Percentiles rank a stretch among this genome's conserved stretches.
Evolutionary conservation across 53 echinoderm and acorn worm species (phyloP).

Genomic region (Paracentrotus lividus): DNA sequence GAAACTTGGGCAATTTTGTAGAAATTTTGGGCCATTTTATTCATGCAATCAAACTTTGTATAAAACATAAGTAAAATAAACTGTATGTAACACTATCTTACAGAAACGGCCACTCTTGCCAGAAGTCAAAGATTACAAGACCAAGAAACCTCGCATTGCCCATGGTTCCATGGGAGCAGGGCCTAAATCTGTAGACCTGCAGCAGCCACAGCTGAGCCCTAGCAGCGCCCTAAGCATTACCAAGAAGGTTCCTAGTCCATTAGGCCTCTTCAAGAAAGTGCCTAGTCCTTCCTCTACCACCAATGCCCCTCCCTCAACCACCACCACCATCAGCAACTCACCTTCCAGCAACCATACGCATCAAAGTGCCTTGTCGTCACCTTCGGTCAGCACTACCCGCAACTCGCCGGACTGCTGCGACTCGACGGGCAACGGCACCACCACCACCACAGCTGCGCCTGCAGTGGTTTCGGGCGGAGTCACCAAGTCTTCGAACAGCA

Average conservation of each 20-base stretch:
- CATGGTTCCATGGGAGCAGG: constrained; percentile 74
- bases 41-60: neutral
- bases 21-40: neutral
- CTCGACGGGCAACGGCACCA: constrained; percentile 51
- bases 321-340: constrained; percentile 59
- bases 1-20: no score
- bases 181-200: constrained; percentile 45
- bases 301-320: constrained; percentile 76
- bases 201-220: constrained; percentile 58
- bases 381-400: constrained; percentile 91
- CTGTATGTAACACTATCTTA: neutral
- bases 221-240: constrained; percentile 11
- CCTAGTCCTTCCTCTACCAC: constrained; percentile 66
- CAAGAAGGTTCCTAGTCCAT: constrained; percentile 64
- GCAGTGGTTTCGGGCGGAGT: neutral
- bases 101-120: no score
- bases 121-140: constrained; percentile 86
- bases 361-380: constrained; percentile 81
- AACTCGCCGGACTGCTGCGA: constrained; percentile 89
- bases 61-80: neutral
- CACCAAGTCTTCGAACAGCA: constrained; percentile 37
- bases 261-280: constrained; percentile 64
- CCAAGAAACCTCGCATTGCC: constrained; percentile 89
- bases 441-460: constrained; percentile 8
- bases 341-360: constrained; percentile 62